These are phyloP conservation scores for Trichopoda pennipes DNA, from an alignment of 2,888 invertebrate genomes.

Conservation along the genomic window DNA sequence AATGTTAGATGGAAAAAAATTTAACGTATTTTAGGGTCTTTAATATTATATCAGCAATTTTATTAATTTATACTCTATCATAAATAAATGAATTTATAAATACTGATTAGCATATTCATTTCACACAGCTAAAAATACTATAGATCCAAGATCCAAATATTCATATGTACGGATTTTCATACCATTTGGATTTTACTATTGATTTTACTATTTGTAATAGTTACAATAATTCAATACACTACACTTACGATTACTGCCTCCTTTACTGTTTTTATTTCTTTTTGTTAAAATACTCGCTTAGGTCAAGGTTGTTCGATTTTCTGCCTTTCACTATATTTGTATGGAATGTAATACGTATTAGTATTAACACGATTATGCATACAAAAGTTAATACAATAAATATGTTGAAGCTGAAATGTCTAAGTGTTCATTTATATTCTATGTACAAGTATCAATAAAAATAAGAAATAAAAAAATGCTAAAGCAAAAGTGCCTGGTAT, in stretches of 20 bases:
- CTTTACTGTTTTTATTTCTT: conserved; percentile 27
- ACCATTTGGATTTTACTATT: neutral
- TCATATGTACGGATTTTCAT: neutral
- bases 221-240: conserved; percentile 25
- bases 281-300: conserved; percentile 52
- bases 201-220: neutral
- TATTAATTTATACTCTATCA: neutral
- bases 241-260: conserved; percentile 26
- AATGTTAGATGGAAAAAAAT: no score
- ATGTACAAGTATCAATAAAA: conserved; percentile 54
- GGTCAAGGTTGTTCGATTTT: conserved; percentile 72
- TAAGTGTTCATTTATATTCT: conserved; percentile 34
- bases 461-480: neutral
- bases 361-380: conserved; percentile 4
- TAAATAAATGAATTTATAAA: neutral
- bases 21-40: no score
- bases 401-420: conserved; percentile 21
- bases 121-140: no score
- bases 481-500: neutral
- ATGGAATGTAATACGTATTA: conserved; percentile 1
- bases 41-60: neutral
- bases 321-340: conserved; percentile 41
- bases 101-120: neutral
- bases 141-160: no score
- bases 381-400: neutral